phyloP scores from a whole-genome alignment of 2,113 vertebrate species.

The Tragelaphus strepsiceros region DNA sequence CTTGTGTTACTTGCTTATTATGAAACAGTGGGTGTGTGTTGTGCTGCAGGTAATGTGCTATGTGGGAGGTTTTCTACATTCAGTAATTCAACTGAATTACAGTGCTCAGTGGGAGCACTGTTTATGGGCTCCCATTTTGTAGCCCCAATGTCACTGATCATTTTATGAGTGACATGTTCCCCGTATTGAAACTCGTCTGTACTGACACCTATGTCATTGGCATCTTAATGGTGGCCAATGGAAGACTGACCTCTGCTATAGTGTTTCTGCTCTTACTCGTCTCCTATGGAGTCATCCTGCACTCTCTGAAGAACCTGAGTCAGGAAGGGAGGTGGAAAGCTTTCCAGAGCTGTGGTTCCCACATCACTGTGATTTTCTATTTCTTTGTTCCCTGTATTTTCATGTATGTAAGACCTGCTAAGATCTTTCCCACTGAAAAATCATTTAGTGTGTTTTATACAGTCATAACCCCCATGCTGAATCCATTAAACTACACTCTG shows the following conservation, averaged over 20 bases:
- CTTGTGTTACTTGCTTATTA: neutral
- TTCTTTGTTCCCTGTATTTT: neutral
- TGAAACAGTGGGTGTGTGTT: neutral
- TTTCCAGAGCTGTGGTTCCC: neutral
- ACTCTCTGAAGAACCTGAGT: neutral
- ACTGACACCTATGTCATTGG: neutral
- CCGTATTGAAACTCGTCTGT: neutral
- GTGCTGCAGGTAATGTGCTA: neutral
- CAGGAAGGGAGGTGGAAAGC: neutral
- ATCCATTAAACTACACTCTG: neutral
- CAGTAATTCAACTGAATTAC: neutral
- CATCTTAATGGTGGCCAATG: neutral
- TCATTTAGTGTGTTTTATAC: neutral
- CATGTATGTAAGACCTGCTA: conserved; percentile 41
- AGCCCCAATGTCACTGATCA: neutral
- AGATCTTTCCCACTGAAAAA: neutral
- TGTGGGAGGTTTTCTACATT: neutral
- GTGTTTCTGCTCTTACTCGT: neutral
- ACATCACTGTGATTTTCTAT: neutral
- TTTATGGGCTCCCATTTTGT: conserved; percentile 47
- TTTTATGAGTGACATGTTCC: too few species aligned
- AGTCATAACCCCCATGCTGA: neutral
- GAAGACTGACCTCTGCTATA: neutral
- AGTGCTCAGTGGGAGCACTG: neutral
- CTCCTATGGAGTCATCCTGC: neutral